A percentile compares a stretch with the other conserved stretches of the same genome.
These are phyloP conservation scores for Pelodiscus sinensis DNA, from an alignment of 2,113 vertebrate genomes.

Conservation along the genomic window DNA sequence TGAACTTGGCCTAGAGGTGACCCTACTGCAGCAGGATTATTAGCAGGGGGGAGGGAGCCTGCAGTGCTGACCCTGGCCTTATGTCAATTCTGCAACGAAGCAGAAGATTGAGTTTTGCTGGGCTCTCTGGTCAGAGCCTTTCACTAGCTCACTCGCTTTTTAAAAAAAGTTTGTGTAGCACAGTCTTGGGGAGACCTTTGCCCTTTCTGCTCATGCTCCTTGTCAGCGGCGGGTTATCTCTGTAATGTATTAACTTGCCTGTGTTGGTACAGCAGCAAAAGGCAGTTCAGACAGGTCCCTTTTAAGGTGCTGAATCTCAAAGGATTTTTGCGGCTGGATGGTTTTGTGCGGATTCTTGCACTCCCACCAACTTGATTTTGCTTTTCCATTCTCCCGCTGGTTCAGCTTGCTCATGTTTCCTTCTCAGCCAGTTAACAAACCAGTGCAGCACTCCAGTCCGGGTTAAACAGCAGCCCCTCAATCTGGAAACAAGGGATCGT, in stretches of 20 bases:
- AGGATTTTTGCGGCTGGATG: neutral
- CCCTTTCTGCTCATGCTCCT: constrained; percentile 28
- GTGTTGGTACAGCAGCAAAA: constrained; percentile 19
- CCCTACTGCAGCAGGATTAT: neutral
- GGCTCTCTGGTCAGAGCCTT: neutral
- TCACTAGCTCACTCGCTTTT: neutral
- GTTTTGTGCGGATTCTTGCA: neutral
- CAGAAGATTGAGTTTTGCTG: neutral
- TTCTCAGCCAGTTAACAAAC: neutral
- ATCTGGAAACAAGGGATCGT: neutral
- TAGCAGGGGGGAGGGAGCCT: neutral
- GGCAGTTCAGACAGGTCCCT: neutral
- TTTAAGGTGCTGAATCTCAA: neutral
- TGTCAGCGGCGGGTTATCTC: constrained; percentile 39
- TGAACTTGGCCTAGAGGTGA: neutral
- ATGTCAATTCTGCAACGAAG: neutral
- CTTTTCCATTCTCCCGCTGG: neutral
- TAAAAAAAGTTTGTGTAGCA: neutral
- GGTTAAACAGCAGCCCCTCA: neutral
- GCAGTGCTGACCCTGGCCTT: neutral
- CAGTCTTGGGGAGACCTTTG: constrained; percentile 63
- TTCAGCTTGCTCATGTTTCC: neutral
- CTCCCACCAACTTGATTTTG: neutral
- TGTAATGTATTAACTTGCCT: constrained; percentile 66
- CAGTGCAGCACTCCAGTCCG: neutral